Evolutionary conservation across 2,113 vertebrate species (phyloP).

Genomic region (Tretioscincus oriximinensis): DNA sequence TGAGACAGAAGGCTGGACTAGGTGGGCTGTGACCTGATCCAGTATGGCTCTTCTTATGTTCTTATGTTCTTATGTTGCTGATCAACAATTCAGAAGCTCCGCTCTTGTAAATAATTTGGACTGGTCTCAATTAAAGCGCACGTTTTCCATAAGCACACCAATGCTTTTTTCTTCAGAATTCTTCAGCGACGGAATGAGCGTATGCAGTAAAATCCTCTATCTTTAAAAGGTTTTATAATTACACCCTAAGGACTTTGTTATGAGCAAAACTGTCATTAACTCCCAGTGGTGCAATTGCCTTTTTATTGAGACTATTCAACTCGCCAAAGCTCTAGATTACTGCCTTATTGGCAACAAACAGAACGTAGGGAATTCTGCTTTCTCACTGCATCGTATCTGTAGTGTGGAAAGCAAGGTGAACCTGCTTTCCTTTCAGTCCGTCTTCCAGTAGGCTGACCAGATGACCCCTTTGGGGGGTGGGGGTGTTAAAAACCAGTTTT

Average conservation of each 20-base stretch:
- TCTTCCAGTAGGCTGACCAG: too few relatives aligned
- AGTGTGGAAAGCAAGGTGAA: neutral
- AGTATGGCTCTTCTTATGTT: too few relatives aligned
- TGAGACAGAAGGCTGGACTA: too few relatives aligned
- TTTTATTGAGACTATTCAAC: conserved; percentile 50
- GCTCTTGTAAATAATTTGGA: too few relatives aligned
- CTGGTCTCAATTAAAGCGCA: too few relatives aligned
- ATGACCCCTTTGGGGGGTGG: too few relatives aligned
- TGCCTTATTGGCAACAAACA: neutral
- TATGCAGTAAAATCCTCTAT: neutral
- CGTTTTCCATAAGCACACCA: neutral
- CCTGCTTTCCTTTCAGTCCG: neutral
- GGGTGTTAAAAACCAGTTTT: too few relatives aligned
- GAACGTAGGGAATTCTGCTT: conserved; percentile 30
- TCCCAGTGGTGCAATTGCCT: conserved; percentile 42
- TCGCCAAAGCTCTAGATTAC: conserved; percentile 17
- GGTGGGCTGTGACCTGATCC: too few relatives aligned
- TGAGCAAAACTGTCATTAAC: conserved; percentile 46
- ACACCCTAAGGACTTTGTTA: conserved; percentile 43
- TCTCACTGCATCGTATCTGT: neutral
- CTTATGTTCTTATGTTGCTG: too few relatives aligned
- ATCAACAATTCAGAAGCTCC: too few relatives aligned
- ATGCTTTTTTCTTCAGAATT: neutral
- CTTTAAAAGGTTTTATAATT: conserved; percentile 39
- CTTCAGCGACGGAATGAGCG: rapidly evolving